Evolutionary conservation across 2,113 vertebrate genomes (phyloP).

Genomic region (Brienomyrus brachyistius): DNA sequence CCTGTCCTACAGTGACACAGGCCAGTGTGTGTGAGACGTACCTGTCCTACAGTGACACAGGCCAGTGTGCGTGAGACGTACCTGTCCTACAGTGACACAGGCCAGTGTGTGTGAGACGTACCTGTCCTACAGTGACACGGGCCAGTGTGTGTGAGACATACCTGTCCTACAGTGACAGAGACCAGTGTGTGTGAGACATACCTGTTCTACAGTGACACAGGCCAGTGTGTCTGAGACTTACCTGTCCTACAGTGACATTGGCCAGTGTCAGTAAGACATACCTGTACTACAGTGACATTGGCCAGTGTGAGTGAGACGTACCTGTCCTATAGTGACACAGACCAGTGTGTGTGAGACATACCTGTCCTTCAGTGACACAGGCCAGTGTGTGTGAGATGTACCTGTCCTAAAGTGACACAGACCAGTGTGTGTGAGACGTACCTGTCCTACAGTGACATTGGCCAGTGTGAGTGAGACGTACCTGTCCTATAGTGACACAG

Average conservation of each 20-base stretch:
- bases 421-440: background rate
- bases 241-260: background rate
- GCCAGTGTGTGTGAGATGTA: background rate
- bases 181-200: background rate
- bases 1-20: background rate
- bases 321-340: background rate
- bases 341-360: background rate
- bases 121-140: background rate
- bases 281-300: background rate
- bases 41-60: background rate
- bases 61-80: background rate
- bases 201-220: background rate
- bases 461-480: background rate
- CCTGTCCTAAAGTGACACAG: background rate
- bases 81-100: background rate
- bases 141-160: background rate
- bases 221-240: background rate
- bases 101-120: background rate
- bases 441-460: background rate
- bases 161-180: background rate
- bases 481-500: no score
- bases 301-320: background rate
- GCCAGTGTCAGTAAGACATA: background rate
- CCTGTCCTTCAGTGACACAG: background rate
- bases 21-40: background rate